Evolutionary conservation across 1,140 invertebrate genomes (phyloP), one percentile per base, ranked within the genome.

Genomic region (Araneus ventricosus): DNA sequence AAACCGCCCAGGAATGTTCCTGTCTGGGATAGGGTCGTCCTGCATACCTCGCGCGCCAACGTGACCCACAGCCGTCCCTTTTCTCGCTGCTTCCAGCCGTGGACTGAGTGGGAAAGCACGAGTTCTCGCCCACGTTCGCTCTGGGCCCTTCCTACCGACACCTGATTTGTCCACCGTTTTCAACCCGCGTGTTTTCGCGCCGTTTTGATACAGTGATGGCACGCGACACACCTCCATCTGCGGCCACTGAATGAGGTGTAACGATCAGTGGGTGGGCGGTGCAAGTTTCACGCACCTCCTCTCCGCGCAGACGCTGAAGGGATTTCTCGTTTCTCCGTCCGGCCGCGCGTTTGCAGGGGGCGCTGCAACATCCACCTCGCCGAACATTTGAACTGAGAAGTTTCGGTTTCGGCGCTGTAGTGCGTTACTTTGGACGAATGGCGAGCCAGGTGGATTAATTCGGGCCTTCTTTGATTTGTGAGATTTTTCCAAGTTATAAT

Each of bases 211-310:
- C n/a, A 39, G 67, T 45, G 88, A 52, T 89, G 63, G 88, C 70
- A 75, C 88, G 63, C 88, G 82, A 92, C 90, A 92, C 90, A 92
- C 90, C 90, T 86, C 45, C 90, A 41, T 86, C 90, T 27, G 17
- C 80, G 80, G 90, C 82, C 80, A 86, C 41, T 86, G 90, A 70
- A 39, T 82, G 82, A 57, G 82, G 82, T 52, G 82, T 45, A 84
- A 59, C 61, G 37, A 92, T 67, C 61, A 91, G 34, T 1, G 80
- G 7, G 6, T 75, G 90, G 90, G 85, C 61, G 67, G 84, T 41
- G 30, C 10, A 24, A 10, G 0, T 6, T 8, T 4, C 24, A 37
- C n/a, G 41, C 39, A 17, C 63, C 59, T n/a, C 39, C 37, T 22
- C 41, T 17, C 84, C 59, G 24, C 39, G 84, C 39, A 39, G 37